A percentile compares a stretch with the other conserved stretches of the same genome.
phyloP scores from a whole-genome alignment of 2,888 invertebrate genomes.

The Athalia circularis region DNA sequence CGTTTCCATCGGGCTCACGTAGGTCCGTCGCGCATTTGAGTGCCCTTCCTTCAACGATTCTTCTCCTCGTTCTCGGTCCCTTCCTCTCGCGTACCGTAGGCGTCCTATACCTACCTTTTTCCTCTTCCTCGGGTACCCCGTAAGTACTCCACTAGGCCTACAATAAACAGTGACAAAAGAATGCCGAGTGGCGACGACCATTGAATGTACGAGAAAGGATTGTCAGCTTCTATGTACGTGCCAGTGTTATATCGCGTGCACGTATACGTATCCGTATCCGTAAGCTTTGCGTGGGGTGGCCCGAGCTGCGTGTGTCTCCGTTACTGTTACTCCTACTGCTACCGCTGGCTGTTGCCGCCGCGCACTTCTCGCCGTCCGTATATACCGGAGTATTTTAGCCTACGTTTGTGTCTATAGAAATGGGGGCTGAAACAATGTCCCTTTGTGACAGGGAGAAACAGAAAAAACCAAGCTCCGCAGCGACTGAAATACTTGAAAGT shows the following conservation, averaged over 20 bases:
- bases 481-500: slow-evolving; percentile 65
- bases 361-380: slow-evolving; percentile 39
- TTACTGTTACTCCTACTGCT: background rate
- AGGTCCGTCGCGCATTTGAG: slow-evolving; percentile 46
- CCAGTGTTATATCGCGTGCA: slow-evolving; percentile 14
- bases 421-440: slow-evolving; percentile 64
- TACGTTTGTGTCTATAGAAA: slow-evolving; percentile 56
- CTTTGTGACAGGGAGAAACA: slow-evolving; percentile 62
- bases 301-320: slow-evolving; percentile 15
- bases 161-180: slow-evolving; percentile 59
- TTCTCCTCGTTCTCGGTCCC: slow-evolving; percentile 2
- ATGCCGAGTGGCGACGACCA: slow-evolving; percentile 55
- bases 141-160: slow-evolving; percentile 50
- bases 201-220: slow-evolving; percentile 59
- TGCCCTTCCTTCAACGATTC: background rate
- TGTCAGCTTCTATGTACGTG: slow-evolving; percentile 49
- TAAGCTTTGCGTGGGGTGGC: slow-evolving; percentile 20
- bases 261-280: background rate
- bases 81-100: background rate
- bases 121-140: slow-evolving; percentile 50
- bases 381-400: slow-evolving; percentile 57
- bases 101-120: slow-evolving; percentile 37
- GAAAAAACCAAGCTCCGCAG: slow-evolving; percentile 61
- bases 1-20: slow-evolving; percentile 45
- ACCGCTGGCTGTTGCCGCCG: background rate